Conservation (phyloP, 2,888 invertebrate genomes). For the Branchipolynoe longqiensis region DNA sequence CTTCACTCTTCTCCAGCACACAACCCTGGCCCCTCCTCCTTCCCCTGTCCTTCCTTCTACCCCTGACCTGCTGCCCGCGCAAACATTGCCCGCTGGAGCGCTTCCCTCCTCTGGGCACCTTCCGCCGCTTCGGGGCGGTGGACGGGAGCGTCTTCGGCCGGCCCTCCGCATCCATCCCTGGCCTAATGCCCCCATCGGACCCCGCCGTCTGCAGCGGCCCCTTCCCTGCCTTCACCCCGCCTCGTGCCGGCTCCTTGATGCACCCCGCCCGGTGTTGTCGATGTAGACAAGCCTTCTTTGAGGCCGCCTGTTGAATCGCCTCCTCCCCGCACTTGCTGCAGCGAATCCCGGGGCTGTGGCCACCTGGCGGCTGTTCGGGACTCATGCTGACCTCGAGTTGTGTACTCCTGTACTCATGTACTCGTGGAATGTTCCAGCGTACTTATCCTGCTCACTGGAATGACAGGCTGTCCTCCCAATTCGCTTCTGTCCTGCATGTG, state of each 20-base stretch:
- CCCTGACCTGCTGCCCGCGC: too few relatives aligned
- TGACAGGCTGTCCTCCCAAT: too few relatives aligned
- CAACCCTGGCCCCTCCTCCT: not conserved
- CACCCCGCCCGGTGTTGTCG: not conserved
- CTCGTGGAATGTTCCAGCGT: too few relatives aligned
- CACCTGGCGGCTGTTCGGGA: too few relatives aligned
- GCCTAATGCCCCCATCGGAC: not conserved
- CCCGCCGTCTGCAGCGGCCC: not conserved
- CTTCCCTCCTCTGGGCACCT: not conserved
- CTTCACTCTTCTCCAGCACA: constrained; percentile 12
- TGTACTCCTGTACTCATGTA: too few relatives aligned
- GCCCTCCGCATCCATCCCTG: not conserved
- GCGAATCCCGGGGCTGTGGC: not conserved
- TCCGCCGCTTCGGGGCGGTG: not conserved
- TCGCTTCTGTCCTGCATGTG: too few relatives aligned
- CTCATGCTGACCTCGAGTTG: too few relatives aligned
- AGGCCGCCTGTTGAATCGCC: not conserved
- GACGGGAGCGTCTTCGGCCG: not conserved
- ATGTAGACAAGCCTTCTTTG: constrained; percentile 12
- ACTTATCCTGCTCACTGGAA: too few relatives aligned
- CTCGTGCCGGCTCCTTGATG: not conserved
- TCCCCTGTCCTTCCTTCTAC: not conserved
- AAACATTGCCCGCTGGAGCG: too few relatives aligned
- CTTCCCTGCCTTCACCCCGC: not conserved
- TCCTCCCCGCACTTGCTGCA: constrained; percentile 10